phyloP scores from a whole-genome alignment of 1,140 invertebrate genomes.

The Popillia japonica region DNA sequence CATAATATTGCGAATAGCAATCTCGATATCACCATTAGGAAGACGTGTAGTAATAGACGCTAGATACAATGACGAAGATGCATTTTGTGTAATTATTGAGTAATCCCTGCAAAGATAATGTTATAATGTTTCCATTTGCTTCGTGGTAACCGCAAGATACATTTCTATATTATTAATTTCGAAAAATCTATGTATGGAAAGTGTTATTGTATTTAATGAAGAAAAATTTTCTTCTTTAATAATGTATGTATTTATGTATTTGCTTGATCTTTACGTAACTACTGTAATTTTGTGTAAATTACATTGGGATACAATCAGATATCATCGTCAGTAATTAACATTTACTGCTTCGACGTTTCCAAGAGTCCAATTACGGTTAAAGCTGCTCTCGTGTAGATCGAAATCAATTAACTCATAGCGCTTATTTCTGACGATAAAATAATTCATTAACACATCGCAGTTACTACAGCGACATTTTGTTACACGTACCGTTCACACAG shows the following conservation, averaged over 20 bases:
- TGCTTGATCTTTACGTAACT: background rate
- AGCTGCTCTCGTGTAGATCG: constrained; percentile 7
- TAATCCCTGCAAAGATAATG: no score
- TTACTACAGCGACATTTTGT: background rate
- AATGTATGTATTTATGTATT: no score
- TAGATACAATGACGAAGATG: no score
- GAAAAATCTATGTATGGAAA: no score
- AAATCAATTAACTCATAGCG: constrained; percentile 11
- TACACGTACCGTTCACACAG: background rate
- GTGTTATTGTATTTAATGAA: no score
- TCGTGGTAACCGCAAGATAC: no score
- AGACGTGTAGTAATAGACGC: background rate
- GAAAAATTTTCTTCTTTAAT: no score
- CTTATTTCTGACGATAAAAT: constrained; percentile 11
- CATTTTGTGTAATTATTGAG: no score
- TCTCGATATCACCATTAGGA: background rate
- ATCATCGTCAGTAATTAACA: background rate
- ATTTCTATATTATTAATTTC: no score
- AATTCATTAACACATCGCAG: background rate
- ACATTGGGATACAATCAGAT: background rate
- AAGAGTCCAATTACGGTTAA: constrained; percentile 1
- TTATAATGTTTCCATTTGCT: no score
- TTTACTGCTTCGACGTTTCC: background rate
- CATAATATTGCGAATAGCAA: background rate
- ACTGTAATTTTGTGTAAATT: constrained; percentile 8